Percentiles rank a stretch among this genome's conserved stretches.
phyloP scores from a whole-genome alignment of 2,888 invertebrate species.

The Chalcosyrphus nemorum region DNA sequence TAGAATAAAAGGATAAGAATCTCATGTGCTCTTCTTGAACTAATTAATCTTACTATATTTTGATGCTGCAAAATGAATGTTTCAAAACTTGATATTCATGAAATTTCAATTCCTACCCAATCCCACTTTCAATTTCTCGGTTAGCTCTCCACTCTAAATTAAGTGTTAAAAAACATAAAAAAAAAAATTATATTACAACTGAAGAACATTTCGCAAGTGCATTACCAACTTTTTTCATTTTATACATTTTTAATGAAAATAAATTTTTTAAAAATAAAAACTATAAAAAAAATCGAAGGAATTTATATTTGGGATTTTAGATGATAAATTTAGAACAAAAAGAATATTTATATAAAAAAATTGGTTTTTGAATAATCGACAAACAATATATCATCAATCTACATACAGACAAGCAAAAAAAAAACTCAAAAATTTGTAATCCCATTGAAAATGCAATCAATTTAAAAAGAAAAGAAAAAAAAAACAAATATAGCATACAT shows the following conservation, averaged over 20 bases:
- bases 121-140: neutral
- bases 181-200: neutral
- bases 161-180: neutral
- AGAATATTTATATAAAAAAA: conserved; percentile 27
- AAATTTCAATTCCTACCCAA: neutral
- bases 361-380: conserved; percentile 31
- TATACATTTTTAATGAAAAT: conserved; percentile 35
- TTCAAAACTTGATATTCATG: too few relatives aligned
- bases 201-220: conserved; percentile 48
- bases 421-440: conserved; percentile 60
- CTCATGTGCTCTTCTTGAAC: too few relatives aligned
- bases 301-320: conserved; percentile 55
- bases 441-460: conserved; percentile 50
- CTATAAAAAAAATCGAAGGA: conserved; percentile 49
- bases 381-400: conserved; percentile 18
- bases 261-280: conserved; percentile 13
- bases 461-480: conserved; percentile 3
- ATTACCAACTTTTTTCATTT: conserved; percentile 41
- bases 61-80: too few relatives aligned
- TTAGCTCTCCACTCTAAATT: conserved; percentile 2
- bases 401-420: conserved; percentile 73
- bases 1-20: too few relatives aligned
- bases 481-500: conserved; percentile 20
- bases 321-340: conserved; percentile 37
- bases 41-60: too few relatives aligned